phyloP scores from a whole-genome alignment of 2,888 invertebrate genomes.

The Eumacrocentrus americanus region DNA sequence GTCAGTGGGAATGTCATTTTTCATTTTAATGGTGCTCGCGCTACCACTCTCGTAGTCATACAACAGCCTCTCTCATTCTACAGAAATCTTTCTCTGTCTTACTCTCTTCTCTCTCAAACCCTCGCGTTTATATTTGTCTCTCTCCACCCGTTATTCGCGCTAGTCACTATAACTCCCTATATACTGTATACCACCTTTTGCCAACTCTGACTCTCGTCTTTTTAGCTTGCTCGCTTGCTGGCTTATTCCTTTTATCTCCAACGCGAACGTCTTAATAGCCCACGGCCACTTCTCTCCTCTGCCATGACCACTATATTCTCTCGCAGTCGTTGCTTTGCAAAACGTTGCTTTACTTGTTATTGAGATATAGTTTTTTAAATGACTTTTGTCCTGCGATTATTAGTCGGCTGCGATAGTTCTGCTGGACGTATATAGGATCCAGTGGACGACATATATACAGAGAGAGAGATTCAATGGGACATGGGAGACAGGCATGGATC shows the following conservation, averaged over 20 bases:
- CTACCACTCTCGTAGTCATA: too few relatives aligned
- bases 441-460: background rate
- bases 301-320: background rate
- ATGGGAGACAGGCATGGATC: background rate
- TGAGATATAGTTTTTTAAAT: slow-evolving; percentile 4
- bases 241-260: slow-evolving; percentile 46
- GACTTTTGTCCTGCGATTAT: background rate
- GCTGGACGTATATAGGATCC: background rate
- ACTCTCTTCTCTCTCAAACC: slow-evolving; percentile 27
- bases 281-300: slow-evolving; percentile 23
- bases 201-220: background rate
- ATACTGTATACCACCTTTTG: background rate
- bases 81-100: slow-evolving; percentile 17
- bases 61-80: slow-evolving; percentile 14
- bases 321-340: too few relatives aligned
- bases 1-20: slow-evolving; percentile 60
- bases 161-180: slow-evolving; percentile 11
- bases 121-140: slow-evolving; percentile 17
- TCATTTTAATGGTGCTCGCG: slow-evolving; percentile 60
- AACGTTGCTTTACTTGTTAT: slow-evolving; percentile 1
- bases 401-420: background rate
- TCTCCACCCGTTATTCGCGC: slow-evolving; percentile 8
- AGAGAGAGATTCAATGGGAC: background rate
- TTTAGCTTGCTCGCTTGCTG: background rate
- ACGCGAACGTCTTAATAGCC: slow-evolving; percentile 53